Evolutionary conservation across 1,140 invertebrate species (phyloP).

Genomic region (Drosophila repleta): DNA sequence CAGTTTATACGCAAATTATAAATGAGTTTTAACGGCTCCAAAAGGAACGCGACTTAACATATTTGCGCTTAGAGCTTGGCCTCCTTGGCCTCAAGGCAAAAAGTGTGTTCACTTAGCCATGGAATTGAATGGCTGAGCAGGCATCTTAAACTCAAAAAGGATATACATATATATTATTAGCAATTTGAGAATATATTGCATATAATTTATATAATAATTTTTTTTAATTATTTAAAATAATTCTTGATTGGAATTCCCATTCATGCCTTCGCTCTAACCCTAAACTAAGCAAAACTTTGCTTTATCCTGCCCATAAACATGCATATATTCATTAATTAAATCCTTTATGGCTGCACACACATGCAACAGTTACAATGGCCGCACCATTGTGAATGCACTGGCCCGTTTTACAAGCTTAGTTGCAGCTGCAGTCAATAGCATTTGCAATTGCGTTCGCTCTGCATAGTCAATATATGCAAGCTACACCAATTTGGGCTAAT

Average conservation of each 20-base stretch:
- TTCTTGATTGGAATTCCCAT: no score
- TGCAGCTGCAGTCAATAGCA: slow-evolving; percentile 2
- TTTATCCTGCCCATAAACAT: no score
- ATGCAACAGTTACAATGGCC: neutral
- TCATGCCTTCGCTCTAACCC: no score
- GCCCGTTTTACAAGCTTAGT: neutral
- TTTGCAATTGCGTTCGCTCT: slow-evolving; percentile 2
- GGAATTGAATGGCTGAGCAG: no score
- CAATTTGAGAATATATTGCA: no score
- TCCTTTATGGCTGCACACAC: neutral
- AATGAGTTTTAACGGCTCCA: neutral
- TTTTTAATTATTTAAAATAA: no score
- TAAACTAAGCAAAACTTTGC: no score
- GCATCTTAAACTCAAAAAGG: no score
- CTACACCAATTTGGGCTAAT: slow-evolving; percentile 7
- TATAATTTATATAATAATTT: no score
- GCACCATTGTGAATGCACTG: neutral
- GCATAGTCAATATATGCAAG: slow-evolving; percentile 10
- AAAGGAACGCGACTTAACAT: neutral
- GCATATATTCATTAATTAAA: neutral
- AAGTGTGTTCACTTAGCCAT: no score
- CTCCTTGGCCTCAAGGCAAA: neutral
- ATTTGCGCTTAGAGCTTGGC: neutral
- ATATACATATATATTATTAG: no score
- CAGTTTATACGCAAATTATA: slow-evolving; percentile 46